Evolutionary conservation across 2,797 vertebrate genomes (phyloP).

Genomic region (Ceyx erithaca): DNA sequence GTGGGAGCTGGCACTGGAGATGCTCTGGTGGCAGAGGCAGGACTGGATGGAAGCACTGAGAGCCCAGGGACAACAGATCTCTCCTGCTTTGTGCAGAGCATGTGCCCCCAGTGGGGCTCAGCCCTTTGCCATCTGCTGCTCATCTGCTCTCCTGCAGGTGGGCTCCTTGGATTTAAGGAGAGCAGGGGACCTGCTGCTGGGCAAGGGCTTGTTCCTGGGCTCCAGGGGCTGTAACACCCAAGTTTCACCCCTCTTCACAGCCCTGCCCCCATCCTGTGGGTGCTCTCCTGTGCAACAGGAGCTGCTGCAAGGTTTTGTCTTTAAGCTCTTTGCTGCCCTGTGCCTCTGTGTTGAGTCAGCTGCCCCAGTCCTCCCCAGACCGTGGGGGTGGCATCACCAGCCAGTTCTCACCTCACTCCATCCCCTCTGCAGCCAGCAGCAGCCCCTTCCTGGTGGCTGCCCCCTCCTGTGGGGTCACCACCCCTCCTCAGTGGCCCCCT

Average conservation of each 20-base stretch:
- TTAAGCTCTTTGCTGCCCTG: not conserved
- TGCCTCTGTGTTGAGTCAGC: not conserved
- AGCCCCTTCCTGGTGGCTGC: not conserved
- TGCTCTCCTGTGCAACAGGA: fast-evolving
- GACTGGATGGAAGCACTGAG: not conserved
- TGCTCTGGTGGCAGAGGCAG: not conserved
- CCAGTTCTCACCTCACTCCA: not conserved
- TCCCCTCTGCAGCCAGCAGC: not conserved
- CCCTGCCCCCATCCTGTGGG: not conserved
- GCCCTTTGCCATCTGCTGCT: not conserved
- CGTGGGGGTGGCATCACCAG: fast-evolving
- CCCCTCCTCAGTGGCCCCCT: fast-evolving
- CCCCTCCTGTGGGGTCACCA: not conserved
- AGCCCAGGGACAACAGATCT: not conserved
- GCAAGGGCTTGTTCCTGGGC: not conserved
- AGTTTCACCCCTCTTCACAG: fast-evolving
- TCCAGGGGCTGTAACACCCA: fast-evolving
- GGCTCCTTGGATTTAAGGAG: not conserved
- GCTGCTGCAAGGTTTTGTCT: not conserved
- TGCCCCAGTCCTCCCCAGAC: not conserved
- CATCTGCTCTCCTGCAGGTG: not conserved
- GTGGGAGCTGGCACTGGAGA: fast-evolving
- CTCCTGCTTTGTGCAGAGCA: not conserved
- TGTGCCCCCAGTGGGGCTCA: not conserved
- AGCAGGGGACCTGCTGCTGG: fast-evolving